Conservation (phyloP, 2,113 vertebrate species). For the Phasianus colchicus region DNA sequence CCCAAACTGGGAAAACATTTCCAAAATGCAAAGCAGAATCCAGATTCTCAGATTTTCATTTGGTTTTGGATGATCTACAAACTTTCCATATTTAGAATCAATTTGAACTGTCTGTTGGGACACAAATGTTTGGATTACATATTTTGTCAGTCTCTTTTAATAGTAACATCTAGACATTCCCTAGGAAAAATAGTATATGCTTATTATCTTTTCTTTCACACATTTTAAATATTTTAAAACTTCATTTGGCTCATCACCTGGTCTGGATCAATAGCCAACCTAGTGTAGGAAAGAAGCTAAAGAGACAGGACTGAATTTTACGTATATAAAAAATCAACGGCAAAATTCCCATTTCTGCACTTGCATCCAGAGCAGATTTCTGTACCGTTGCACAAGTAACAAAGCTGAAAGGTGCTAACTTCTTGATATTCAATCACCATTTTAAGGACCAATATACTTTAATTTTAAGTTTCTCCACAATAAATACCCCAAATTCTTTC, state of each 20-base stretch:
- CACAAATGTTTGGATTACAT: conserved; percentile 68
- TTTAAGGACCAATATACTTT: conserved; percentile 27
- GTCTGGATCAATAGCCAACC: conserved; percentile 64
- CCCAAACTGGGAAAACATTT: conserved; percentile 64
- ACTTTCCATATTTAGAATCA: conserved; percentile 69
- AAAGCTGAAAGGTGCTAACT: conserved; percentile 40
- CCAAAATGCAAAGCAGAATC: conserved; percentile 62
- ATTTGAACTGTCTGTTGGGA: conserved; percentile 69
- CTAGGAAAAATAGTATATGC: conserved; percentile 52
- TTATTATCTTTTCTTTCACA: conserved; percentile 67
- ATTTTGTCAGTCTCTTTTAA: conserved; percentile 70
- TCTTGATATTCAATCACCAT: conserved; percentile 59
- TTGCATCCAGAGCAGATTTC: conserved; percentile 35
- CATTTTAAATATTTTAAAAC: conserved; percentile 47
- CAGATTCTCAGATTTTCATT: conserved; percentile 69
- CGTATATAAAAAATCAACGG: neutral
- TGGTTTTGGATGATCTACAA: conserved; percentile 67
- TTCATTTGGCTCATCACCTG: conserved; percentile 56
- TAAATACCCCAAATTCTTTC: conserved; percentile 48
- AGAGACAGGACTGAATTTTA: neutral
- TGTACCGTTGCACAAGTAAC: conserved; percentile 30
- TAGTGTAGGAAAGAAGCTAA: neutral
- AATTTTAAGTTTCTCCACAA: conserved; percentile 44
- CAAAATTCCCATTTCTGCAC: conserved; percentile 30
- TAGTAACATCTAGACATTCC: conserved; percentile 66